A percentile compares a stretch with the other conserved stretches of the same genome.
Evolutionary conservation across 2,113 vertebrate genomes (phyloP).

Genomic region (Microtus oregoni): DNA sequence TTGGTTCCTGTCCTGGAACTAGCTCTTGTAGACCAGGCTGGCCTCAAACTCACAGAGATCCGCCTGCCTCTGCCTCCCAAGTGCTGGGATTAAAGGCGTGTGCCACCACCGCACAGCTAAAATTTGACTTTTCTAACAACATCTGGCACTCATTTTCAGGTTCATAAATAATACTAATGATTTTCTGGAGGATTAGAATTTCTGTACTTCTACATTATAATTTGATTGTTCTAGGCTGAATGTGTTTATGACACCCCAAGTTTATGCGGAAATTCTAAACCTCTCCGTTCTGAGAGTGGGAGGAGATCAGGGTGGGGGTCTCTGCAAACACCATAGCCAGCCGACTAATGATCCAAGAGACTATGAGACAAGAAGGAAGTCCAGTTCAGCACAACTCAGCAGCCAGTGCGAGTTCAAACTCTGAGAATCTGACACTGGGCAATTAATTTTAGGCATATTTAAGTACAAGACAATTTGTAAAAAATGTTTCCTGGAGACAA

Average conservation of each 20-base stretch:
- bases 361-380: not conserved
- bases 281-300: not conserved
- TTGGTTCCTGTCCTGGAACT: too few species aligned
- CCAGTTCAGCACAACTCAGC: not conserved
- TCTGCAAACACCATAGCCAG: not conserved
- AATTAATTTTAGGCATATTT: not conserved
- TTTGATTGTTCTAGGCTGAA: not conserved
- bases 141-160: not conserved
- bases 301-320: not conserved
- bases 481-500: not conserved
- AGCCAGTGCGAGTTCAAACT: not conserved
- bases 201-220: conserved; percentile 2
- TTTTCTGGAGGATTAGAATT: conserved; percentile 6
- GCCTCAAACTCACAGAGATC: too few species aligned
- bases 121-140: not conserved
- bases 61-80: too few species aligned
- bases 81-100: too few species aligned
- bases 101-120: not conserved
- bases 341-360: not conserved
- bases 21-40: too few species aligned
- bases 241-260: not conserved
- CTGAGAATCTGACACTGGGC: not conserved
- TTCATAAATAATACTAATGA: not conserved
- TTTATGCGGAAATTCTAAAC: not conserved
- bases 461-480: not conserved